Conservation (phyloP, 2,888 invertebrate genomes). For the Thymelicus acteon region DNA sequence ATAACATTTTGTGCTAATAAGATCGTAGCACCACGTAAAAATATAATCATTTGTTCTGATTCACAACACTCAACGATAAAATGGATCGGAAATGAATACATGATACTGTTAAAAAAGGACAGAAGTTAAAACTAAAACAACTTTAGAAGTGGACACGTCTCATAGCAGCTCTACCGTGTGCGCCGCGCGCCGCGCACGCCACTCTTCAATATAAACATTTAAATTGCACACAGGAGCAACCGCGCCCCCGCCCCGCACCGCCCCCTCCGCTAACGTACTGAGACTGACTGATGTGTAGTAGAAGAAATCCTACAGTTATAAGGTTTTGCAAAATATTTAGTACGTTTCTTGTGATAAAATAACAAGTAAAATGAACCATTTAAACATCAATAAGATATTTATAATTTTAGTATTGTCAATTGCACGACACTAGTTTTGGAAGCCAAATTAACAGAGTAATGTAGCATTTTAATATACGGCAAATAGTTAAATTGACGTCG, state of each 20-base stretch:
- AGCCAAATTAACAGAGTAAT: neutral
- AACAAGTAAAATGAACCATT: too few relatives aligned
- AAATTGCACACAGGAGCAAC: constrained; percentile 70
- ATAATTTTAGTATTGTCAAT: too few relatives aligned
- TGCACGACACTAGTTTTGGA: too few relatives aligned
- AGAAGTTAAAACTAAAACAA: constrained; percentile 38
- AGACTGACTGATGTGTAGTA: neutral
- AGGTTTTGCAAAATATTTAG: too few relatives aligned
- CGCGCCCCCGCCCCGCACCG: constrained; percentile 12
- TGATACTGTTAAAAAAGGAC: constrained; percentile 39
- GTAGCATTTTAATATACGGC: neutral
- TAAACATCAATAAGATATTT: too few relatives aligned
- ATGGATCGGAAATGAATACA: constrained; percentile 40
- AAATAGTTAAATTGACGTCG: neutral
- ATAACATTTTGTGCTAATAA: constrained; percentile 68
- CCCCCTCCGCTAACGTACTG: neutral
- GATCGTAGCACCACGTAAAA: constrained; percentile 71
- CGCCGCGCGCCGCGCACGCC: constrained; percentile 64
- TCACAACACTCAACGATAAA: constrained; percentile 64
- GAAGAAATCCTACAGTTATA: too few relatives aligned
- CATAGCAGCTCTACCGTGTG: constrained; percentile 49
- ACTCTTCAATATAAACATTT: constrained; percentile 66
- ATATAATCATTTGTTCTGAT: constrained; percentile 64
- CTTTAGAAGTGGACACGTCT: constrained; percentile 7
- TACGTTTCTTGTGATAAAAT: too few relatives aligned